phyloP scores from a whole-genome alignment of 2,888 invertebrate species.

The Melikaiella ostensackeni region DNA sequence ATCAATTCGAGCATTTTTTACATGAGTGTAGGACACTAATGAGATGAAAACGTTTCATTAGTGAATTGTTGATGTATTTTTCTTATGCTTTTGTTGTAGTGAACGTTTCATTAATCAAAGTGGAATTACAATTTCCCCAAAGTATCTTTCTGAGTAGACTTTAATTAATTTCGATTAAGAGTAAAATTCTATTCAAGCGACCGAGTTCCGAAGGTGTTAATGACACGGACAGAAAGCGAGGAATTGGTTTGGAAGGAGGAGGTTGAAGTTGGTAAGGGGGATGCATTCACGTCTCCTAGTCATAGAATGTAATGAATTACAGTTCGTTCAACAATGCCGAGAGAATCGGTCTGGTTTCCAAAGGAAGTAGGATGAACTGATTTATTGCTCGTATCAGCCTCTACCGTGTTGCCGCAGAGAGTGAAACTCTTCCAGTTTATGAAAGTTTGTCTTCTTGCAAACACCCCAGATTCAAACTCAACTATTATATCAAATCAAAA shows the following conservation, averaged over 20 bases:
- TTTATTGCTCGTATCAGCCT: conserved; percentile 62
- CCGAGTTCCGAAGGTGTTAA: conserved; percentile 36
- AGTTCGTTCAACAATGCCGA: conserved; percentile 68
- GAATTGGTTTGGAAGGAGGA: conserved; percentile 41
- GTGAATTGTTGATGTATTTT: not conserved
- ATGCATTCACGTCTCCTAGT: conserved; percentile 63
- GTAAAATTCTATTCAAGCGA: conserved; percentile 34
- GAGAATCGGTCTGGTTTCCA: conserved; percentile 56
- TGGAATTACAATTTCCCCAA: not conserved
- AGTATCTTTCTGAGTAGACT: conserved; percentile 30
- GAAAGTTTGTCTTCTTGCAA: conserved; percentile 21
- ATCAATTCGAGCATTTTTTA: not conserved
- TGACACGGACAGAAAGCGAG: conserved; percentile 30
- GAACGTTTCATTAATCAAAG: not conserved
- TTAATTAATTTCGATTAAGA: conserved; percentile 28
- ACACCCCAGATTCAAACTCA: not conserved
- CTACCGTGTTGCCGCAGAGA: conserved; percentile 21
- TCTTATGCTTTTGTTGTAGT: not conserved
- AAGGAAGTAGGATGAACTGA: conserved; percentile 62
- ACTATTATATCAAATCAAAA: conserved; percentile 18
- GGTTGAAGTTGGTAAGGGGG: conserved; percentile 52
- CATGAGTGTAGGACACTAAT: not conserved
- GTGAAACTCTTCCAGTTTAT: conserved; percentile 39
- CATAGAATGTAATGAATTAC: conserved; percentile 70
- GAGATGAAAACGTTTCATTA: not conserved